Conservation (phyloP, 1,140 invertebrate species). For the Matsumurasca onukii region DNA sequence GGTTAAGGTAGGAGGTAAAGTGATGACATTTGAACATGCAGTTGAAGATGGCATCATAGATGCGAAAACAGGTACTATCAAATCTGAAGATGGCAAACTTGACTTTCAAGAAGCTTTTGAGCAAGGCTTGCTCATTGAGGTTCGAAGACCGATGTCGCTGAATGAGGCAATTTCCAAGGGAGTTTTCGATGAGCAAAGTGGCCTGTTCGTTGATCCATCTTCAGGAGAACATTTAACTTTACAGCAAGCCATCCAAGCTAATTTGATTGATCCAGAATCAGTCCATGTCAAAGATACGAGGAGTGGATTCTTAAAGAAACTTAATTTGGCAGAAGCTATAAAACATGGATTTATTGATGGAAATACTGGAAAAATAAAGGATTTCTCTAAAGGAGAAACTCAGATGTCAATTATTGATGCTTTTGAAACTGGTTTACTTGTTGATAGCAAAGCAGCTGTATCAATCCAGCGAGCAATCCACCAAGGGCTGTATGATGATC, state of each 20-base stretch:
- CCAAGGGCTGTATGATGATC: slow-evolving; percentile 80
- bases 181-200: slow-evolving; percentile 72
- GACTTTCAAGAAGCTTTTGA: slow-evolving; percentile 86
- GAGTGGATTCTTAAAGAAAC: slow-evolving; percentile 69
- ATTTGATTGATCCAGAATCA: slow-evolving; percentile 78
- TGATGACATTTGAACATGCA: slow-evolving; percentile 80
- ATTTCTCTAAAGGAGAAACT: slow-evolving; percentile 59
- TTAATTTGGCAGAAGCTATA: slow-evolving; percentile 74
- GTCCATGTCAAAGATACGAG: slow-evolving; percentile 81
- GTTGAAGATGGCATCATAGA: slow-evolving; percentile 78
- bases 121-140: slow-evolving; percentile 76
- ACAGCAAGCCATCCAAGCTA: slow-evolving; percentile 68
- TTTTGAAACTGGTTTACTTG: slow-evolving; percentile 74
- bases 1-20: slow-evolving; percentile 68
- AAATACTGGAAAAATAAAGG: slow-evolving; percentile 67
- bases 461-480: slow-evolving; percentile 84
- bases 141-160: slow-evolving; percentile 76
- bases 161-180: slow-evolving; percentile 82
- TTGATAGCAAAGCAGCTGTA: slow-evolving; percentile 78
- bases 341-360: slow-evolving; percentile 72
- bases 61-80: slow-evolving; percentile 63
- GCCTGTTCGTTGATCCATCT: slow-evolving; percentile 77
- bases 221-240: slow-evolving; percentile 73
- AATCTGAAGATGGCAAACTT: slow-evolving; percentile 62
- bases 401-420: slow-evolving; percentile 77